These are phyloP conservation scores for Bombylius discolor DNA, from an alignment of 2,888 invertebrate species.

Conservation along the genomic window DNA sequence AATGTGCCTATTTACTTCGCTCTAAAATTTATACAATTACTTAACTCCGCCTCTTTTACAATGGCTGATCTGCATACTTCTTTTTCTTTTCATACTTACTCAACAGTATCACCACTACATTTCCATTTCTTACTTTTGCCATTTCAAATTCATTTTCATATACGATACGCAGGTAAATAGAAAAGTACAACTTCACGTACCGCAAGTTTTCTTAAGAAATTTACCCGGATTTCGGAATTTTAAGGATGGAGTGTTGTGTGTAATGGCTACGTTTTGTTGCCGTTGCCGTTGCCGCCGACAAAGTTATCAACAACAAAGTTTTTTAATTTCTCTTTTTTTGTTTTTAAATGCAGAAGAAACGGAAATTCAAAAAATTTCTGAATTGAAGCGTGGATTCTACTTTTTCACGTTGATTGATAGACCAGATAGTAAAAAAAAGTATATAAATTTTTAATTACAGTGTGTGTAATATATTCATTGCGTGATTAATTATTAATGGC, in stretches of 20 bases:
- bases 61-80: constrained; percentile 21
- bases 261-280: too few species aligned
- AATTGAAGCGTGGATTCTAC: neutral
- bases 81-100: too few species aligned
- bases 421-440: neutral
- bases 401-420: neutral
- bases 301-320: too few species aligned
- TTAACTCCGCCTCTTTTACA: constrained; percentile 31
- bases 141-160: neutral
- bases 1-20: too few species aligned
- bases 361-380: neutral
- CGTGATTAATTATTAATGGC: neutral
- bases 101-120: neutral
- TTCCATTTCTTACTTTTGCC: neutral
- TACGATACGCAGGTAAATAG: too few species aligned
- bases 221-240: too few species aligned
- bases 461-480: neutral
- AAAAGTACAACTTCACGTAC: too few species aligned
- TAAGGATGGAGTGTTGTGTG: too few species aligned
- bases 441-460: neutral
- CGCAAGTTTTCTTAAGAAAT: too few species aligned
- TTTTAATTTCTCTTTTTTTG: neutral
- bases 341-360: neutral
- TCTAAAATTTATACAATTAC: too few species aligned
- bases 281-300: too few species aligned